These are phyloP conservation scores for Benitochromis conjunctus DNA, from an alignment of 2,113 vertebrate genomes.

Conservation along the genomic window DNA sequence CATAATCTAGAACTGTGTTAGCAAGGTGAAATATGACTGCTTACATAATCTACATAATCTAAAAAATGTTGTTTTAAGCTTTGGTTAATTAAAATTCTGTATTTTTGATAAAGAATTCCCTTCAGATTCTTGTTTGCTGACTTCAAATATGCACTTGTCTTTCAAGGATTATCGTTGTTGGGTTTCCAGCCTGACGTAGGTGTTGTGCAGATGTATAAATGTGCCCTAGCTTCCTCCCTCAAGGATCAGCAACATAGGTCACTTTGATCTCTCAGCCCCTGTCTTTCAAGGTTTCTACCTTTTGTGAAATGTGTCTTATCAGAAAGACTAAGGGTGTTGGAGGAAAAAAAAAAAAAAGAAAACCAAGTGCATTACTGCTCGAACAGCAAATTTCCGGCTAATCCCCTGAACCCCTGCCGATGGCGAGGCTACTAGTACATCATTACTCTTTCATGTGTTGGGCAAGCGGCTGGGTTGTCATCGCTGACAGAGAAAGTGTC, in stretches of 20 bases:
- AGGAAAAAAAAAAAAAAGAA: not conserved
- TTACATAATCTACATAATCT: not conserved
- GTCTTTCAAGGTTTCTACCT: conserved; percentile 37
- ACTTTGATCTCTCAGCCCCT: conserved; percentile 45
- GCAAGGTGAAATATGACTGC: not conserved
- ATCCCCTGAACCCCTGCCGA: conserved; percentile 33
- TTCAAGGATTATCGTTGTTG: not conserved
- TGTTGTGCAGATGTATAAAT: conserved; percentile 27
- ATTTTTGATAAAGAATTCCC: conserved; percentile 21
- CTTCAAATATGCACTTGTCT: conserved; percentile 11
- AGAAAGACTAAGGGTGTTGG: not conserved
- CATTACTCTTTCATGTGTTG: conserved; percentile 62
- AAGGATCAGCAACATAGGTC: conserved; percentile 17
- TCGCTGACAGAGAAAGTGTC: conserved; percentile 49
- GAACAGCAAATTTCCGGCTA: conserved; percentile 45
- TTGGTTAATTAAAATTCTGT: not conserved
- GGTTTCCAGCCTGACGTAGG: conserved; percentile 4
- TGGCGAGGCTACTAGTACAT: conserved; percentile 26
- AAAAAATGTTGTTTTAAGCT: not conserved
- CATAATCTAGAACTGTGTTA: not conserved
- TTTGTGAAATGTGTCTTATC: conserved; percentile 40
- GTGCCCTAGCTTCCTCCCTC: conserved; percentile 11
- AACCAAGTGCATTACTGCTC: conserved; percentile 3
- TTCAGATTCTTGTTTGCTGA: conserved; percentile 40
- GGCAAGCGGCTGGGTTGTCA: conserved; percentile 36